Conservation (phyloP, 2,888 invertebrate species). For the Drosophila koepferae region DNA sequence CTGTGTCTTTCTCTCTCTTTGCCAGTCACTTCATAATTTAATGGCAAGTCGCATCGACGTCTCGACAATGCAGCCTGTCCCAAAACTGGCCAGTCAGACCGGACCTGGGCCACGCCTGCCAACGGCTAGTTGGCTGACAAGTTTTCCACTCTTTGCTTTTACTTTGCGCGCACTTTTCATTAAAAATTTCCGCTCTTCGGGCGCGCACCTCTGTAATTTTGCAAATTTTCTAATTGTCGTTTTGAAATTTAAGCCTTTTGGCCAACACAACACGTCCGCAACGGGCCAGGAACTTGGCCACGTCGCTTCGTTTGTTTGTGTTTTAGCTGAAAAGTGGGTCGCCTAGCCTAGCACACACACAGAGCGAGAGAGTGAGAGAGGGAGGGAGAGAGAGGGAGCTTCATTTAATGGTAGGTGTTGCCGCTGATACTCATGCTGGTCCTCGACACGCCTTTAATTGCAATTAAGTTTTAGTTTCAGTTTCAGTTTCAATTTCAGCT, state of each 20-base stretch:
- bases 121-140: slow-evolving; percentile 47
- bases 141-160: slow-evolving; percentile 56
- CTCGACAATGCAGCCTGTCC: slow-evolving; percentile 42
- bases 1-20: background rate
- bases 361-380: too few species aligned
- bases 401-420: slow-evolving; percentile 73
- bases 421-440: slow-evolving; percentile 38
- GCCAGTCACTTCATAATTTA: slow-evolving; percentile 47
- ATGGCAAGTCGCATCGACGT: slow-evolving; percentile 41
- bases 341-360: slow-evolving; percentile 30
- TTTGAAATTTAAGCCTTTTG: slow-evolving; percentile 75
- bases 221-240: slow-evolving; percentile 82
- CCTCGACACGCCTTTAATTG: slow-evolving; percentile 64
- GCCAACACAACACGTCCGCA: slow-evolving; percentile 58
- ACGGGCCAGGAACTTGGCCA: slow-evolving; percentile 47
- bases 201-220: slow-evolving; percentile 63
- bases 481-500: slow-evolving; percentile 55
- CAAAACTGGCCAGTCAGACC: slow-evolving; percentile 20
- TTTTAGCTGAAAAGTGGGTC: slow-evolving; percentile 59
- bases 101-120: slow-evolving; percentile 26
- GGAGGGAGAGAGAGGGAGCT: slow-evolving; percentile 20
- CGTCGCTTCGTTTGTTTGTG: slow-evolving; percentile 13
- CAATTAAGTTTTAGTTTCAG: slow-evolving; percentile 72
- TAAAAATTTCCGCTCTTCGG: slow-evolving; percentile 55
- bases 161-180: slow-evolving; percentile 63